phyloP scores from a whole-genome alignment of 64 coral and sea anemone species.

The Dendronephthya gigantea region DNA sequence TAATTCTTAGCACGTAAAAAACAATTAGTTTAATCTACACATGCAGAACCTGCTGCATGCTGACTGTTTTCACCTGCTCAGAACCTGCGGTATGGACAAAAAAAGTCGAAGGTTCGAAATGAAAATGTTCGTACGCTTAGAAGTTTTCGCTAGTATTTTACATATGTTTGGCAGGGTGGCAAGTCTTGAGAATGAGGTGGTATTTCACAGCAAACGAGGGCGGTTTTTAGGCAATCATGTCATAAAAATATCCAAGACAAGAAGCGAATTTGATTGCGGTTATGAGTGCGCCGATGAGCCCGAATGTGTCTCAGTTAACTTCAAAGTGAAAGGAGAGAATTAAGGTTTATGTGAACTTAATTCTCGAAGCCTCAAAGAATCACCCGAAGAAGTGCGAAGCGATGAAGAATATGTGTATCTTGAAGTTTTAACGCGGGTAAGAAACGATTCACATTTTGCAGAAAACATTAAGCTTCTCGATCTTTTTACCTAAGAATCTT shows the following conservation, averaged over 20 bases:
- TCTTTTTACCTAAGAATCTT: no score
- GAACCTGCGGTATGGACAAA: no score
- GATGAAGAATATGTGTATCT: background rate
- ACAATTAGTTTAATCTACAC: no score
- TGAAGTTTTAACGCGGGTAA: background rate
- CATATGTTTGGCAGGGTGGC: background rate
- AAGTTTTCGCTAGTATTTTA: no score
- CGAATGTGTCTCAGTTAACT: background rate
- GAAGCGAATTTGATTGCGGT: background rate
- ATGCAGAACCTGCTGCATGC: no score
- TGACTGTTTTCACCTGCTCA: no score
- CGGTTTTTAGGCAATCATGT: background rate
- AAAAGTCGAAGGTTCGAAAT: no score
- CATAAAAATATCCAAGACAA: background rate
- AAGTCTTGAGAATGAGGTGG: background rate
- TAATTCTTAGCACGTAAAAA: no score
- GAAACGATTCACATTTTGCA: background rate
- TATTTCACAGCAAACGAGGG: background rate
- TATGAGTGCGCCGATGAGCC: background rate
- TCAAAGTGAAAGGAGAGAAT: background rate
- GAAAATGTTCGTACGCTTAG: no score
- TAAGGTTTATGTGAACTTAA: conserved; percentile 1
- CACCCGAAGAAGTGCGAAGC: background rate
- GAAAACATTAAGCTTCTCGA: no score
- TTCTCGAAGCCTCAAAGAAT: background rate